These are phyloP conservation scores for Bicyclus anynana DNA, from an alignment of 1,140 invertebrate species.

Conservation along the genomic window DNA sequence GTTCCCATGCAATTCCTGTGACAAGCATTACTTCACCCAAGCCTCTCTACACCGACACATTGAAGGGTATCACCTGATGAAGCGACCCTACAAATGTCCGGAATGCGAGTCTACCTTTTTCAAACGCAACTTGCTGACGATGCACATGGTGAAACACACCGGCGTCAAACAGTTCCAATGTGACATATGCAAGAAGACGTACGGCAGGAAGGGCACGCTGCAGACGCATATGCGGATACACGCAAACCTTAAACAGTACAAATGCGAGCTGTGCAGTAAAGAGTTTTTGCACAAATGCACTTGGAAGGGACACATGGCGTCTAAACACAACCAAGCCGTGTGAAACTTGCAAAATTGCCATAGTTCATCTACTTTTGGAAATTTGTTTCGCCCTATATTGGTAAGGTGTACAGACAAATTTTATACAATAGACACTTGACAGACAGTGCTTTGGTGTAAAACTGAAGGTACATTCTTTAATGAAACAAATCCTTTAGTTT, in stretches of 20 bases:
- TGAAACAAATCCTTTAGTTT: too few relatives aligned
- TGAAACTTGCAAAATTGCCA: too few relatives aligned
- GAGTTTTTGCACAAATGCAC: constrained; percentile 36
- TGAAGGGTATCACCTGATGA: not conserved
- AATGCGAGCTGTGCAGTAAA: constrained; percentile 46
- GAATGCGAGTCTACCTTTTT: not conserved
- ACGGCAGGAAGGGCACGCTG: constrained; percentile 70
- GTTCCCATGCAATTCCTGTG: not conserved
- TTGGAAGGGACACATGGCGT: constrained; percentile 32
- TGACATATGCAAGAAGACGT: constrained; percentile 78
- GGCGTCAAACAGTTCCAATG: constrained; percentile 78
- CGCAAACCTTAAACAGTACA: constrained; percentile 40
- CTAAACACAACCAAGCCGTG: constrained; percentile 19
- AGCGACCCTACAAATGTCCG: not conserved
- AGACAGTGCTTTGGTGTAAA: too few relatives aligned
- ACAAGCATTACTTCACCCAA: not conserved
- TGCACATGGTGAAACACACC: constrained; percentile 70
- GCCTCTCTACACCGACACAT: not conserved
- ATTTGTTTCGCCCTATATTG: too few relatives aligned
- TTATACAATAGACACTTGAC: too few relatives aligned
- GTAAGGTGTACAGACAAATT: too few relatives aligned
- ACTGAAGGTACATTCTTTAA: too few relatives aligned
- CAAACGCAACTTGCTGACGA: not conserved
- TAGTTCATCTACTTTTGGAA: too few relatives aligned
- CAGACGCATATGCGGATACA: constrained; percentile 76